Evolutionary conservation across 2,888 invertebrate genomes (phyloP), one percentile per base, ranked within the genome.

Genomic region (Therioaphis trifolii): DNA sequence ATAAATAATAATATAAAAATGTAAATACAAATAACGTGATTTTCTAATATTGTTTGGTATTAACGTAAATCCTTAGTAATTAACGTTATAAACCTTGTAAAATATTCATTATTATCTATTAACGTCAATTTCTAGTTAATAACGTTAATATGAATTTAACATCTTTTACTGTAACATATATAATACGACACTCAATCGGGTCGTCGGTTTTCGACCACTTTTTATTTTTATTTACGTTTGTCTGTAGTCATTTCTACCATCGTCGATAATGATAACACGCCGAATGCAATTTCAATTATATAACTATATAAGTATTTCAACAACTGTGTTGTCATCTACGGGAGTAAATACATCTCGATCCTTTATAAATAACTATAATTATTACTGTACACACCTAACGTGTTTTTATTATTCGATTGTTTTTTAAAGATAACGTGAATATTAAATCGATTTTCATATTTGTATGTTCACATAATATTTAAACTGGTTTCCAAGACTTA

Each of bases 371-470:
- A 46, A 0, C 55, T 55, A n/a, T 55, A 21, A 55, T 55, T 21
- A n/a, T n/a, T 21, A 55, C 7, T 55, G n/a, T 55, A 55, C 21
- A 9, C 18, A 49, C 2, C 55, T 55, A 55, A 55, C 55, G 55
- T 55, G 21, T 55, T 55, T 55, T 55, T 55, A n/a, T 55, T 55
- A 55, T 55, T 55, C 21, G n/a, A 55, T n/a, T 55, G 55, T 55
- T 55, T 55, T 55, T 5, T 55, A 0, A 4, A 55, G n/a, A 21
- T 55, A n/a, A n/a, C n/a, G n/a, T 55, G 18, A 9, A 55, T 9
- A n/a, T 0, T 18, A 55, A n/a, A 55, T 55, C 1, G 4, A 55
- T 55, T 7, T 52, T 5, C 4, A 52, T 52, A 52, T 2, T 18
- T 18, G 5, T 49, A 5, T 49, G 49, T 49, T 15, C 49, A 21